Base-by-base conservation (phyloP, 2,888 invertebrate species). In the Agrochola macilenta region DNA sequence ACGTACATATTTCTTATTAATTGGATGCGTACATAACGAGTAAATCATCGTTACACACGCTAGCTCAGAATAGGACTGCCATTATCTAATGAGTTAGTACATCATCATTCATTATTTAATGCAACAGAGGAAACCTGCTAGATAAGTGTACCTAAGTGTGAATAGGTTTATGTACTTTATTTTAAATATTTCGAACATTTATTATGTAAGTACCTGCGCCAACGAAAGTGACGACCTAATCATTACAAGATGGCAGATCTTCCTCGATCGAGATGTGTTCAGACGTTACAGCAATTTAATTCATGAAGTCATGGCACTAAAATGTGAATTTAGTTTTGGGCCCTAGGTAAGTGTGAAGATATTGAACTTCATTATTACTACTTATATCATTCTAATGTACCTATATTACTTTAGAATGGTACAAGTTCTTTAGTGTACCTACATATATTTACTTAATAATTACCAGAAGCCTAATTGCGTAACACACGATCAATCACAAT, bases 11-110 rank as follows among this genome's bases (percentile, higher is more conserved):
- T 69, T 78, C 12, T 58, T 60, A 64, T 63, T 39, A 73, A 73
- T 69, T 74, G 49, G 60, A 74, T 76, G 63, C 66, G 80, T 74
- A 75, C 58, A 72, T 81, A 74, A 69, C 26, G 61, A 83, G n/a
- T 68, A 60, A 57, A 63, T 78, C n/a, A 68, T 70, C 23, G 57
- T 39, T 68, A 74, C 49, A 46, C 57, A 72, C 20, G 35, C 61
- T 69, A 61, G 57, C 46, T 74, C 77, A 61, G 52, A 54, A 71
- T 79, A 83, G 80, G n/a, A 60, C 83, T 74, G 80, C 70, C 79
- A 82, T 52, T 74, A 73, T 66, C 12, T 70, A 70, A 74, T 69
- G 57, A 76, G 26, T 71, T 61, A n/a, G 23, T 76, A 69, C 63
- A 43, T 79, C 52, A 58, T 58, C 20, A 63, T 49, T 74, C 9